Conservation (phyloP, 2,797 vertebrate genomes). For the Halcyon chelicuti region DNA sequence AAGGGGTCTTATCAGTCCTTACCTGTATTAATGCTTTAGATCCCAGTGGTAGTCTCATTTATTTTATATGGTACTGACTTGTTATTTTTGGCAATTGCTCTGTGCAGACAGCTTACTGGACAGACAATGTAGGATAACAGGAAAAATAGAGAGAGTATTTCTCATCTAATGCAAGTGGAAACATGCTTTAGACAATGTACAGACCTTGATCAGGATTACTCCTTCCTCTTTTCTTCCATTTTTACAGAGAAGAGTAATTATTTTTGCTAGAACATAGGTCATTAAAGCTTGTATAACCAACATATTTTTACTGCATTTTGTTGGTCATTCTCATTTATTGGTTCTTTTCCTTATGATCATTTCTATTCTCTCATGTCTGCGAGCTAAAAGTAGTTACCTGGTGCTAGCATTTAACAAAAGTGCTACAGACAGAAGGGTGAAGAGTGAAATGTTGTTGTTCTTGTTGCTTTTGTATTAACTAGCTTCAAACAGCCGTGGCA, state of each 20-base stretch:
- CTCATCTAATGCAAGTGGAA: neutral
- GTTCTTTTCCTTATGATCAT: neutral
- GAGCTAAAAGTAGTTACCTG: neutral
- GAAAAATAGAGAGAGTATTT: neutral
- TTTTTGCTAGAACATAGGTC: neutral
- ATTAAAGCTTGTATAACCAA: neutral
- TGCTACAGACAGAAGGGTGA: neutral
- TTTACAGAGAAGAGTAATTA: neutral
- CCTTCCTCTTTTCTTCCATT: neutral
- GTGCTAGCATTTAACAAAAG: neutral
- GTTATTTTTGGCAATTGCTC: neutral
- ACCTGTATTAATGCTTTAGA: neutral
- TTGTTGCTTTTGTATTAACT: neutral
- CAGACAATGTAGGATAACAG: neutral
- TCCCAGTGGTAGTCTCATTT: neutral
- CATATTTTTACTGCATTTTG: neutral
- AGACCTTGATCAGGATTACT: neutral
- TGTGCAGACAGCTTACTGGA: neutral
- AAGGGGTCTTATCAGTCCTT: neutral
- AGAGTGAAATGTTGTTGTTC: neutral
- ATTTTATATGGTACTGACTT: neutral
- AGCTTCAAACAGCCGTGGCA: neutral
- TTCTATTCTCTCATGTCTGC: neutral
- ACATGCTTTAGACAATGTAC: neutral
- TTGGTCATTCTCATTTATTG: neutral